Evolutionary conservation across 2,797 vertebrate genomes (phyloP).

Genomic region (Chelon auratus): DNA sequence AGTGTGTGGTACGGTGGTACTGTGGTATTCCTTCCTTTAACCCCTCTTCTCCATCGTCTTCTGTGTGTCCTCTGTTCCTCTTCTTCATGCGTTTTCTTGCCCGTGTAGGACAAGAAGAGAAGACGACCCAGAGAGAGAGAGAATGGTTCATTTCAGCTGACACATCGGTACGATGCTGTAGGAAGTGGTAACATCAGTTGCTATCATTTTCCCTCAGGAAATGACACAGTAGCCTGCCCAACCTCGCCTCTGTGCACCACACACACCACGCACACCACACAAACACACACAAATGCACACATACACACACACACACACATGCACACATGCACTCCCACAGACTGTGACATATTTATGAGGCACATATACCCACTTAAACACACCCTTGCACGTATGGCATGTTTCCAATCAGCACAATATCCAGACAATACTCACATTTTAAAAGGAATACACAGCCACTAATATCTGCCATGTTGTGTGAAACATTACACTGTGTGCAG

Average conservation of each 20-base stretch:
- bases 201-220: constrained; percentile 79
- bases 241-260: constrained; percentile 16
- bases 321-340: neutral
- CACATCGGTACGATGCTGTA: constrained; percentile 49
- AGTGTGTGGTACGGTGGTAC: neutral
- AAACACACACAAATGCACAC: neutral
- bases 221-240: constrained; percentile 69
- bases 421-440: neutral
- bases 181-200: constrained; percentile 78
- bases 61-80: neutral
- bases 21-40: constrained; percentile 5
- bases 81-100: neutral
- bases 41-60: neutral
- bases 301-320: constrained; percentile 4
- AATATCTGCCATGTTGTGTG: constrained; percentile 2
- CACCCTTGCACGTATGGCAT: neutral
- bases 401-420: neutral
- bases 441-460: neutral
- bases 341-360: constrained; percentile 25
- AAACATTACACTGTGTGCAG: neutral
- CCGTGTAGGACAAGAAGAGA: neutral
- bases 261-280: constrained; percentile 16
- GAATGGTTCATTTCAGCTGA: constrained; percentile 53
- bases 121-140: neutral
- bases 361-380: constrained; percentile 4